A percentile compares a stretch with the other conserved stretches of the same genome.
Conservation (phyloP, 2,888 invertebrate genomes). For the Cheilosia grossa region DNA sequence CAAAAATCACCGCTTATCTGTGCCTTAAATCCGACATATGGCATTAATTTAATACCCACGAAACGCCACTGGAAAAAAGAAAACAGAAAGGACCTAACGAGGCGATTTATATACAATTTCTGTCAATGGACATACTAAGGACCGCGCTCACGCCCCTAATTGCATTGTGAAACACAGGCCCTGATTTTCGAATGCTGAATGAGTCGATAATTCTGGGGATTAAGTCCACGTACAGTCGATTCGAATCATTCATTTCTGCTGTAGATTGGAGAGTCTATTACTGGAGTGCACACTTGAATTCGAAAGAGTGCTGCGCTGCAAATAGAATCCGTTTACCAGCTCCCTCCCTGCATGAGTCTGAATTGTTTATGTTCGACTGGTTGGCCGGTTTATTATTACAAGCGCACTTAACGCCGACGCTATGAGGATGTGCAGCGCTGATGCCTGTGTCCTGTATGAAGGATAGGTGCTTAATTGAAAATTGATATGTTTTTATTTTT, state of each 20-base stretch:
- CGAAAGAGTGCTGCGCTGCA: slow-evolving; percentile 55
- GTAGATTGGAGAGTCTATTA: slow-evolving; percentile 42
- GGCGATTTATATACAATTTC: slow-evolving; percentile 56
- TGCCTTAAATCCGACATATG: slow-evolving; percentile 65
- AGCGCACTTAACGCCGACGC: slow-evolving; percentile 54
- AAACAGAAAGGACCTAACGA: slow-evolving; percentile 39
- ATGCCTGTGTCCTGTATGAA: slow-evolving; percentile 31
- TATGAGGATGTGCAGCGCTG: slow-evolving; percentile 12
- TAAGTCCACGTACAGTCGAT: slow-evolving; percentile 18
- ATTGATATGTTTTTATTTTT: slow-evolving; percentile 50
- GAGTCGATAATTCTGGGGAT: slow-evolving; percentile 55
- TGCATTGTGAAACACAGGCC: slow-evolving; percentile 48
- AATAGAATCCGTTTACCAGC: slow-evolving; percentile 47
- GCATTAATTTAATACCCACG: slow-evolving; percentile 39
- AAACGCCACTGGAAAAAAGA: slow-evolving; percentile 6
- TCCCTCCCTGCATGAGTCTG: not conserved
- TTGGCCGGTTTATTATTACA: slow-evolving; percentile 53
- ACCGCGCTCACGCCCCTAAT: slow-evolving; percentile 63
- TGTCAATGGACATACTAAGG: slow-evolving; percentile 61
- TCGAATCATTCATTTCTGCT: not conserved
- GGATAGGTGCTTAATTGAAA: slow-evolving; percentile 54
- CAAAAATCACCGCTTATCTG: slow-evolving; percentile 66
- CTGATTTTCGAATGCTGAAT: slow-evolving; percentile 45
- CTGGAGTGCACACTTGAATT: slow-evolving; percentile 45
- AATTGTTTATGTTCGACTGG: slow-evolving; percentile 39